A percentile compares a stretch with the other conserved stretches of the same genome.
Evolutionary conservation across 2,113 vertebrate genomes (phyloP).

Genomic region (Lutjanus erythropterus): DNA sequence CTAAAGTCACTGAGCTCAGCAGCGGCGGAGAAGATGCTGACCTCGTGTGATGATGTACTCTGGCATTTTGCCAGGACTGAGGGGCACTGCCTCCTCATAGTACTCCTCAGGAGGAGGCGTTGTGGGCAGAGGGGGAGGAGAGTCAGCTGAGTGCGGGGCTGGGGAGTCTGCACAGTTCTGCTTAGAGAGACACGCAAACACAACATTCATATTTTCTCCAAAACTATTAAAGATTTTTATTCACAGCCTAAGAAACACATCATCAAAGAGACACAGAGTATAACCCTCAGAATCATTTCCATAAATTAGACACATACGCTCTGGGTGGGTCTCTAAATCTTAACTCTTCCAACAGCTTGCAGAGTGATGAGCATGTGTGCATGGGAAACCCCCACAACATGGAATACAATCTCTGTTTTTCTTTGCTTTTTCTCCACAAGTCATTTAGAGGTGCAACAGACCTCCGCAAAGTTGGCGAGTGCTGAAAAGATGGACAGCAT

Average conservation of each 20-base stretch:
- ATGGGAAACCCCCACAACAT: constrained; percentile 59
- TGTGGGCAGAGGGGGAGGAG: constrained; percentile 92
- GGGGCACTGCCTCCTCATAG: constrained; percentile 96
- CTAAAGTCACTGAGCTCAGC: constrained; percentile 22
- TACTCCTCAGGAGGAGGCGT: constrained; percentile 96
- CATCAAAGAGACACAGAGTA: constrained; percentile 46
- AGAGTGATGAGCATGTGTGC: constrained; percentile 40
- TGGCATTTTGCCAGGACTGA: constrained; percentile 91
- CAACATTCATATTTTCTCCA: constrained; percentile 41
- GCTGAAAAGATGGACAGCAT: background rate
- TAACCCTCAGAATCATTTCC: constrained; percentile 34
- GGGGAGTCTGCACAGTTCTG: constrained; percentile 57
- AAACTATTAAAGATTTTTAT: constrained; percentile 2
- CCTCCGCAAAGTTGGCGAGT: constrained; percentile 4
- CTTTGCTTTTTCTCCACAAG: constrained; percentile 24
- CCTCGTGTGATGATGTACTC: constrained; percentile 96
- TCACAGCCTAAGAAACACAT: constrained; percentile 28
- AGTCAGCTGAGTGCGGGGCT: constrained; percentile 73
- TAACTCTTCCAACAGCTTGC: constrained; percentile 31
- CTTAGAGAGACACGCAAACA: constrained; percentile 45
- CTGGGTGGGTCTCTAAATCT: constrained; percentile 28
- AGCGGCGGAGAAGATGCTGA: constrained; percentile 78
- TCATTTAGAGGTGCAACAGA: constrained; percentile 2
- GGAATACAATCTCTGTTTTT: constrained; percentile 36
- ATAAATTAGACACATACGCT: constrained; percentile 56